Base-by-base conservation (phyloP, 30 jellyfish, hydroid and myxozoan genomes). In the Aurelia sp. region DNA sequence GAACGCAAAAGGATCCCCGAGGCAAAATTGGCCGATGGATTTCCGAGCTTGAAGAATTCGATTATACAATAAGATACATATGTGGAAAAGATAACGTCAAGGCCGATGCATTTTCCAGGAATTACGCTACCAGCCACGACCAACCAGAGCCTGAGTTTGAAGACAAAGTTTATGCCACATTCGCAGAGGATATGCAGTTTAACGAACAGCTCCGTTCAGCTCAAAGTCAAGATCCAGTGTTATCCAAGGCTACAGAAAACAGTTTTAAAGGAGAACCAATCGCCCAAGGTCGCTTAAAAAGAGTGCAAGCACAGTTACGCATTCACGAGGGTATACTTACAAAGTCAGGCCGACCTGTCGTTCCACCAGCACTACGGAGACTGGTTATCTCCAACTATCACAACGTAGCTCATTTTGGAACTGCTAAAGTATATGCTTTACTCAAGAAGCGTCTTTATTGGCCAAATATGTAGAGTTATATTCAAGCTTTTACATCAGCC, bases 391-490 rank as follows among this genome's bases (percentile, higher is more conserved):
- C 85, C 35, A 65, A 63, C 41, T 64, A 64, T 47, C 84, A 66
- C 63, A 51, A 80, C 27, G 63, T 80, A 15, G 83, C 85, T n/a
- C 90, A 80, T 30, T 66, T 80, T 64, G 90, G 90, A 10, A 80
- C 90, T 0, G 90, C 62, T 50, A 80, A 80, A 50, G 73, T 48
- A 12, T 80, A 80, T 66, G 44, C 90, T 21, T 76, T 84, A 4
- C 71, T 84, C 13, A 84, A 72, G 57, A 81, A 84, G 7, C 80
- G 93, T 13, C 76, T 60, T 57, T 87, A 15, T 62, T 77, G 92
- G 96, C 91, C 96, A 4, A 64, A 67, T 78, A 71, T 70, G 93
- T 72, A 53, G 6, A 47, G 74, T 18, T 71, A 73, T 59, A 59
- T 84, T 6, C 30, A 72, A 60, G 10, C 62, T 30, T 84, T 84